These are phyloP conservation scores for Sinella curviseta DNA, from an alignment of 1,140 invertebrate species.

Conservation along the genomic window DNA sequence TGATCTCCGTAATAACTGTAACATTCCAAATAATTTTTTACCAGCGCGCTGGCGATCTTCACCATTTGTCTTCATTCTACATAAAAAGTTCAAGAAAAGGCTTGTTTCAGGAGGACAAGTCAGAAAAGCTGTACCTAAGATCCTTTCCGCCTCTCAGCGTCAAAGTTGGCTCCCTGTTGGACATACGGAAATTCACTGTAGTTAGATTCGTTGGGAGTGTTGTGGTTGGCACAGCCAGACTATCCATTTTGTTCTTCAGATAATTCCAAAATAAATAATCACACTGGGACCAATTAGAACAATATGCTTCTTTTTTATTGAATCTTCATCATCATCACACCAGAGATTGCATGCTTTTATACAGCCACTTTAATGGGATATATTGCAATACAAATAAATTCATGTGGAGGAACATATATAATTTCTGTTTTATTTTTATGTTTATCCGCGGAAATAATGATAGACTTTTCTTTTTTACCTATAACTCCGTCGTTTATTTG, in stretches of 20 bases:
- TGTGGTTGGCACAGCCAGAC: background rate
- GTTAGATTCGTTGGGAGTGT: background rate
- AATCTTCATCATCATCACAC: too few species aligned
- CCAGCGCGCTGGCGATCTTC: background rate
- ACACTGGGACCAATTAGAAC: too few species aligned
- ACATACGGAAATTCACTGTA: background rate
- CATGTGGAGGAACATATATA: too few species aligned
- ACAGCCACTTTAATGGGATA: too few species aligned
- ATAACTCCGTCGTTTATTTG: too few species aligned
- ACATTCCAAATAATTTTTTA: slow-evolving; percentile 6
- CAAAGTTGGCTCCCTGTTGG: background rate
- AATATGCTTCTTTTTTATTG: too few species aligned
- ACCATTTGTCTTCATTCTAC: background rate
- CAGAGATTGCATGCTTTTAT: too few species aligned
- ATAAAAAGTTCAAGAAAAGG: background rate
- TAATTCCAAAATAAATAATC: too few species aligned
- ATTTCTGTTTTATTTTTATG: too few species aligned
- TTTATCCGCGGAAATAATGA: too few species aligned
- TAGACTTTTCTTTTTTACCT: too few species aligned
- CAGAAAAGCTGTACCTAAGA: background rate
- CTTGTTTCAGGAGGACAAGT: background rate
- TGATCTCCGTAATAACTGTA: background rate
- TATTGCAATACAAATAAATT: too few species aligned
- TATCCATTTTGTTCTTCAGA: background rate
- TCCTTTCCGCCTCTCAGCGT: background rate